Base-by-base conservation (phyloP, 2,888 invertebrate species). In the Macaria notata region DNA sequence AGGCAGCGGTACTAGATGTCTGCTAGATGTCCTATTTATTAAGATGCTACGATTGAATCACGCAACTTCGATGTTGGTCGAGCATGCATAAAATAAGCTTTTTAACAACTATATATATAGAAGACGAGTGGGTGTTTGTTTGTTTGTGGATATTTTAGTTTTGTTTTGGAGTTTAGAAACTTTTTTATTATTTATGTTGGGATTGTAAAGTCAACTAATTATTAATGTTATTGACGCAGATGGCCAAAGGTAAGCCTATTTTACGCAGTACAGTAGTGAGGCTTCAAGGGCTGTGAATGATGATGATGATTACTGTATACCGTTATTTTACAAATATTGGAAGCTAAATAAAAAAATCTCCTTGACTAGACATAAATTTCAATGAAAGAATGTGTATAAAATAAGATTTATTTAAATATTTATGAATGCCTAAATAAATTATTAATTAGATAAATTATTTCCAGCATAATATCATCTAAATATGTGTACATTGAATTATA, bases 401-500 rank as follows among this genome's bases (percentile, higher is more conserved):
- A 31, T 4, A 41, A 7, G 2, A 48, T 38, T 36, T 29, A 19
- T 7, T 9, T 3, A 29, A 5, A 29, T 30, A 2, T 1, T 19
- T 19, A 9, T 39, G 4, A 30, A 41, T 6, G 31, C 4, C 9
- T 31, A 49, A 48, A 49, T 41, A 41, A 39, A 31, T 41, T 31
- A 31, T 41, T 41, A 49, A 42, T 36, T 36, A 49, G 42, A 39
- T 39, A 39, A 39, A 56, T 59, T 62, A 61, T 50, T 57, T 46
- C 61, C 61, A 60, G 61, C 64, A 62, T 58, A 62, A 36, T 36
- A 36, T 36, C 33, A 36, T 36, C 33, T 36, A 36, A 36, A 19
- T 19, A 19, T 19, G 1, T 36, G 5, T 36, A 7, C 33, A 36
- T 36, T 36, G 3, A 36, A 36, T 36, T 36, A 3, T 36, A 6